phyloP scores from a whole-genome alignment of 2,113 vertebrate genomes.

The Psammodynastes pulverulentus region DNA sequence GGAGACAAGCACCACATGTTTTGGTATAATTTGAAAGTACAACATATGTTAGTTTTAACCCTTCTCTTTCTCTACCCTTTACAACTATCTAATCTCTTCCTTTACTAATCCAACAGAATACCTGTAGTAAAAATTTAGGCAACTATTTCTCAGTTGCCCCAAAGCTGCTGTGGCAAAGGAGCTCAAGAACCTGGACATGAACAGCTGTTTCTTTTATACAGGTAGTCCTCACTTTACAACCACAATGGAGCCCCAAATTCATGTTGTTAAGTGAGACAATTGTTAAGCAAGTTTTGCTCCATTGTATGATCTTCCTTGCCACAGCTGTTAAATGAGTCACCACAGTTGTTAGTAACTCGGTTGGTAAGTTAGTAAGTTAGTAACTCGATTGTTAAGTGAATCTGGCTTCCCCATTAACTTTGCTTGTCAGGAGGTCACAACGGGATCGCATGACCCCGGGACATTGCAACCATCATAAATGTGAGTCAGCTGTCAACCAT shows the following conservation, averaged over 20 bases:
- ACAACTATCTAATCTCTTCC: slow-evolving; percentile 46
- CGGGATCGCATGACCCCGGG: neutral
- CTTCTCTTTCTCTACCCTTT: slow-evolving; percentile 30
- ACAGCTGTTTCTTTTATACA: neutral
- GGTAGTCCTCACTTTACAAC: neutral
- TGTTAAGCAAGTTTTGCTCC: neutral
- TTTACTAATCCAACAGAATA: slow-evolving; percentile 43
- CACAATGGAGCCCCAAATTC: neutral
- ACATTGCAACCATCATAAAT: neutral
- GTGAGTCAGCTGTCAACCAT: neutral
- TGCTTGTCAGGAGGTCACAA: neutral
- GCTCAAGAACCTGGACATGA: neutral
- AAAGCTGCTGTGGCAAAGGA: slow-evolving; percentile 21
- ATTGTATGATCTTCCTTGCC: neutral
- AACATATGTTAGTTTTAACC: slow-evolving; percentile 83
- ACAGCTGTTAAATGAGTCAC: neutral
- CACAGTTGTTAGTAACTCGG: neutral
- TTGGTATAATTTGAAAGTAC: slow-evolving; percentile 62
- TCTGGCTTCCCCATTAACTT: neutral
- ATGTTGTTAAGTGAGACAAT: neutral
- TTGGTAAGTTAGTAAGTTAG: neutral
- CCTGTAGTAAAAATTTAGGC: slow-evolving; percentile 51
- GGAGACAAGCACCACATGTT: slow-evolving; percentile 73
- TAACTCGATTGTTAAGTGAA: neutral
- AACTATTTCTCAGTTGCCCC: slow-evolving; percentile 44